Conservation (phyloP, 2,797 vertebrate species). For the Acridotheres tristis region DNA sequence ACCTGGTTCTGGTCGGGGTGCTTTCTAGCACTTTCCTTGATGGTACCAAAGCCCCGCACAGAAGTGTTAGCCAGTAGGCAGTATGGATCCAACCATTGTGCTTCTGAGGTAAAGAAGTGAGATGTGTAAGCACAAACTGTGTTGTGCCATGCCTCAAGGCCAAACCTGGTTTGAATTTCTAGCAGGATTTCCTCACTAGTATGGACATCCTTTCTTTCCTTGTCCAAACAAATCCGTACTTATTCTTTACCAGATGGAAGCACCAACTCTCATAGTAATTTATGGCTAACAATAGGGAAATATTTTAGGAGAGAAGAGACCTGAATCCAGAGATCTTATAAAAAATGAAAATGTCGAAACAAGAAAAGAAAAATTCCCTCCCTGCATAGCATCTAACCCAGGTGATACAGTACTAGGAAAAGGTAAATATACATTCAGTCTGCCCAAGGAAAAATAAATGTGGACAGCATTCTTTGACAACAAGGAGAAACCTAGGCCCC, state of each 20-base stretch:
- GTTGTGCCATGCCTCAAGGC: background rate
- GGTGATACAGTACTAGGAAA: background rate
- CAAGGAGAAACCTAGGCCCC: background rate
- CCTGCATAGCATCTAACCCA: background rate
- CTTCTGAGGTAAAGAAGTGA: background rate
- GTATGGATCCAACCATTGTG: background rate
- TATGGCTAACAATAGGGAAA: background rate
- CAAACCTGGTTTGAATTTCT: background rate
- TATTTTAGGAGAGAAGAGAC: background rate
- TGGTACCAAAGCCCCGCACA: background rate
- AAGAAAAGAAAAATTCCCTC: background rate
- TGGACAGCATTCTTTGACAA: background rate
- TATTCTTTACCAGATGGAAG: background rate
- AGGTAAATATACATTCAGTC: background rate
- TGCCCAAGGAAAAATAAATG: background rate
- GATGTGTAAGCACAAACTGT: background rate
- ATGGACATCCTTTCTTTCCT: background rate
- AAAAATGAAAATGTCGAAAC: background rate
- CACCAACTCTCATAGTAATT: background rate
- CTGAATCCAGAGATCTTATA: background rate
- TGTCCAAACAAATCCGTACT: background rate
- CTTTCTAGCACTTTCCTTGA: background rate
- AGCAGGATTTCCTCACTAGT: background rate
- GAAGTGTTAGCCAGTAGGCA: background rate
- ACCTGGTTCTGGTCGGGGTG: background rate